Base-by-base conservation (phyloP, 2,113 vertebrate genomes). In the Progne subis region DNA sequence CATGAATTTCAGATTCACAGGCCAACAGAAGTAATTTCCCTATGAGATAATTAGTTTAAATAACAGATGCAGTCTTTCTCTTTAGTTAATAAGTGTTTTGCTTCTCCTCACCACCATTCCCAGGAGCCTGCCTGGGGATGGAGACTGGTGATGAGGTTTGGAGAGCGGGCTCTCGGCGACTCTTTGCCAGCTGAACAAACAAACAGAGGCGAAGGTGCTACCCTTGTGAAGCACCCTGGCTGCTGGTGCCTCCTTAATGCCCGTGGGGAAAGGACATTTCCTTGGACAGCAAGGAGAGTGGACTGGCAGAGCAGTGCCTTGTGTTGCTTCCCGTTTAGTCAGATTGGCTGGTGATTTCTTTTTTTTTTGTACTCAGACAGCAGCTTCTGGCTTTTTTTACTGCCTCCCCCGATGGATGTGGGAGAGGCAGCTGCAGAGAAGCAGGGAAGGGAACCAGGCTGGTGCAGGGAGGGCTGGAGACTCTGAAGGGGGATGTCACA, bases 41-140 rank as follows among this genome's bases (percentile, higher is more conserved):
- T 91, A 10, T 46, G 29, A 96, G 86, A 92, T 80, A 90, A 92
- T 88, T 63, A 88, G 91, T 92, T 95, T 84, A 91, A 94, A 84
- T 78, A 92, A 65, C 92, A 95, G 81, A 94, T 93, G 76, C 47
- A 80, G 32, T 37, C 52, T 68, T 70, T 91, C 59, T 91, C 43
- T 57, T 74, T 41, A 69, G 79, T 70, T 97, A 96, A 82, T 76
- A 79, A 72, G 50, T 29, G 56, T 79, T 95, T 95, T 85, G 86
- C 70, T 86, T 92, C 50, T 92, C 65, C 89, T 77, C 1, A 4
- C 47, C 50, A 76, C 53, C 25, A 8, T 83, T 93, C 72, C 76
- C 53, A 49, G 87, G 50, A 91, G 56, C 47, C 68, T 74, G 41
- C 59, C 47, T 81, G 39, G 32, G 47, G 64, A 47, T 1, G n/a